A percentile compares a stretch with the other conserved stretches of the same genome.
These are phyloP conservation scores for Suillia variegata DNA, from an alignment of 2,888 invertebrate genomes.

Conservation along the genomic window DNA sequence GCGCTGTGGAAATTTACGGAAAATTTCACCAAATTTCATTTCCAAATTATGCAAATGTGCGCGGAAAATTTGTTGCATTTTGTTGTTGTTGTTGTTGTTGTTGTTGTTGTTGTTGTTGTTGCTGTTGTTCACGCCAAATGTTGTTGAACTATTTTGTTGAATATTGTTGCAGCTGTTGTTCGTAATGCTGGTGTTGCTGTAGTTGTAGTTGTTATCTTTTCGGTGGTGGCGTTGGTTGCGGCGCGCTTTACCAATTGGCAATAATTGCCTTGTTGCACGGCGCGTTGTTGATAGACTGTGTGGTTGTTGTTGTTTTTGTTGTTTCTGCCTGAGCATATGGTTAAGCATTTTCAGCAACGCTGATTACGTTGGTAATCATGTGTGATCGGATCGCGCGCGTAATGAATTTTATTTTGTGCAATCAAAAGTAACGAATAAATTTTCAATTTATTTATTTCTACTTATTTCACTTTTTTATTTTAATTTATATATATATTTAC, in stretches of 20 bases:
- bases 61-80: slow-evolving; percentile 19
- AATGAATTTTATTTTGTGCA: slow-evolving; percentile 19
- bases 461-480: too few species aligned
- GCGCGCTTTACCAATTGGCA: background rate
- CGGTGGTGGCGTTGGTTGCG: background rate
- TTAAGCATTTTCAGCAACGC: slow-evolving; percentile 17
- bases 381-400: slow-evolving; percentile 23
- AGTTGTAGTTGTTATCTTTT: slow-evolving; percentile 14
- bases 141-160: slow-evolving; percentile 31
- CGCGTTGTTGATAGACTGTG: slow-evolving; percentile 13
- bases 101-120: slow-evolving; percentile 1
- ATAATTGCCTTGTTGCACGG: slow-evolving; percentile 16
- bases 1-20: background rate
- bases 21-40: slow-evolving; percentile 22
- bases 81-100: slow-evolving; percentile 3
- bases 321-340: slow-evolving; percentile 21
- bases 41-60: background rate
- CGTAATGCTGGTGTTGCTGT: slow-evolving; percentile 10
- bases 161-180: slow-evolving; percentile 13
- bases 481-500: background rate
- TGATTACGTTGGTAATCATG: slow-evolving; percentile 16
- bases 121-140: slow-evolving; percentile 28
- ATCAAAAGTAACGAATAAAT: too few species aligned
- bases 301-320: background rate
- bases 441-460: too few species aligned